A percentile compares a stretch with the other conserved stretches of the same genome.
Evolutionary conservation across 2,888 invertebrate genomes (phyloP).

Genomic region (Drosophila melanosoma): DNA sequence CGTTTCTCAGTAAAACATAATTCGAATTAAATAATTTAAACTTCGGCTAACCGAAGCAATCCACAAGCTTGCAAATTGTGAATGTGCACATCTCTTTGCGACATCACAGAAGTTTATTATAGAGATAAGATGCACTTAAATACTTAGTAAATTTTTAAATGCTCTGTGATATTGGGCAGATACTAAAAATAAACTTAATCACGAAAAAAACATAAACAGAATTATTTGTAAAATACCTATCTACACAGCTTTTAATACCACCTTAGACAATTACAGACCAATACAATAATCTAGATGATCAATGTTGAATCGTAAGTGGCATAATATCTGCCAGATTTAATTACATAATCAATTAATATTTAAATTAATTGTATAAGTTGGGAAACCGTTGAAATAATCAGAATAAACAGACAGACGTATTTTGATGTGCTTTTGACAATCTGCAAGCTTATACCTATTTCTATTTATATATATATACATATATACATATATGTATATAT

Average conservation of each 20-base stretch:
- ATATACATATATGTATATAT: not conserved
- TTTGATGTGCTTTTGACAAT: not conserved
- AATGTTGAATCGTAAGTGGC: not conserved
- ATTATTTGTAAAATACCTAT: not conserved
- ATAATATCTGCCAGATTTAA: not conserved
- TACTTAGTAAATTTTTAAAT: slow-evolving; percentile 2
- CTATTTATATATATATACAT: slow-evolving; percentile 5
- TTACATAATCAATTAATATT: not conserved
- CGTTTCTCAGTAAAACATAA: slow-evolving; percentile 37
- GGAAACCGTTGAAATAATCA: too few relatives aligned
- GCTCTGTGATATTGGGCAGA: not conserved
- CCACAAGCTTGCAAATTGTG: slow-evolving; percentile 32
- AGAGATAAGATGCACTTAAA: not conserved
- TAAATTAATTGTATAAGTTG: not conserved
- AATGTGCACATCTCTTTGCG: not conserved
- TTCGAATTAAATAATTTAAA: not conserved
- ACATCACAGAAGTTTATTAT: not conserved
- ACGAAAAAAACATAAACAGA: not conserved
- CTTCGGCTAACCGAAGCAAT: slow-evolving; percentile 15
- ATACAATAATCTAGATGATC: not conserved
- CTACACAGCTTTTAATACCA: not conserved
- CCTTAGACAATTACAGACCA: not conserved
- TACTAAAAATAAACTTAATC: not conserved
- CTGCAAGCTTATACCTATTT: slow-evolving; percentile 21
- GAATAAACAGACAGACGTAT: not conserved